Conservation (phyloP, 2,888 invertebrate genomes). For the Cecidostiba fungosa region DNA sequence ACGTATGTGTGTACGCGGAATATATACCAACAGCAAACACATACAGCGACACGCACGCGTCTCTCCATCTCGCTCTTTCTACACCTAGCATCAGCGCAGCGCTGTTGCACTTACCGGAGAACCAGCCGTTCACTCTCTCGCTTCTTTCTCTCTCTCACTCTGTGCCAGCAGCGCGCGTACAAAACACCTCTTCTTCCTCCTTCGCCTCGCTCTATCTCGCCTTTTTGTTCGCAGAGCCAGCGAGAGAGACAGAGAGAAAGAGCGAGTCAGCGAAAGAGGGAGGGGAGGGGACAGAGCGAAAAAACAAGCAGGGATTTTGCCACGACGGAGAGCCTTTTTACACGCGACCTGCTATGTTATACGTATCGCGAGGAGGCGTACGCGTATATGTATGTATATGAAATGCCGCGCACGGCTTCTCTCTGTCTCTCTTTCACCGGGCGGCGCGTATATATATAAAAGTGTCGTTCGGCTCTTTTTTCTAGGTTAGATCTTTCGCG, state of each 20-base stretch:
- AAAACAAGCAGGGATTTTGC: conserved; percentile 37
- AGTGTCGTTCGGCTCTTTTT: conserved; percentile 12
- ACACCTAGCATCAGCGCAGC: not conserved
- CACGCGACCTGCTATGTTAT: not conserved
- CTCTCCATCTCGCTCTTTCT: conserved; percentile 67
- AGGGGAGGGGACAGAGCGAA: conserved; percentile 9
- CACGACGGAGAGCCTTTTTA: conserved; percentile 25
- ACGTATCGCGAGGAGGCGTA: not conserved
- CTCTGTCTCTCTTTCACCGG: not conserved
- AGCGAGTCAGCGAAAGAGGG: conserved; percentile 19
- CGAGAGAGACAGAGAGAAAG: conserved; percentile 29
- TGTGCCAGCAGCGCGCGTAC: conserved; percentile 30
- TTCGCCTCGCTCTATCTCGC: conserved; percentile 46
- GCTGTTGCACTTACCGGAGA: conserved; percentile 44
- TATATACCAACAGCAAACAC: not conserved
- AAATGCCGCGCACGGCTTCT: not conserved
- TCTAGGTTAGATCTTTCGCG: conserved; percentile 56
- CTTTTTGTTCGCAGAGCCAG: not conserved
- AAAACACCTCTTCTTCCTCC: conserved; percentile 45
- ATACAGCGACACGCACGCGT: conserved; percentile 3
- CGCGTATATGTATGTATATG: not conserved
- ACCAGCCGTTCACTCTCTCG: conserved; percentile 74
- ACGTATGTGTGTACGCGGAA: not conserved
- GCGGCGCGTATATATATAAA: not conserved
- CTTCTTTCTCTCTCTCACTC: conserved; percentile 71